Evolutionary conservation across 2,113 vertebrate species (phyloP).

Genomic region (Dascyllus trimaculatus): DNA sequence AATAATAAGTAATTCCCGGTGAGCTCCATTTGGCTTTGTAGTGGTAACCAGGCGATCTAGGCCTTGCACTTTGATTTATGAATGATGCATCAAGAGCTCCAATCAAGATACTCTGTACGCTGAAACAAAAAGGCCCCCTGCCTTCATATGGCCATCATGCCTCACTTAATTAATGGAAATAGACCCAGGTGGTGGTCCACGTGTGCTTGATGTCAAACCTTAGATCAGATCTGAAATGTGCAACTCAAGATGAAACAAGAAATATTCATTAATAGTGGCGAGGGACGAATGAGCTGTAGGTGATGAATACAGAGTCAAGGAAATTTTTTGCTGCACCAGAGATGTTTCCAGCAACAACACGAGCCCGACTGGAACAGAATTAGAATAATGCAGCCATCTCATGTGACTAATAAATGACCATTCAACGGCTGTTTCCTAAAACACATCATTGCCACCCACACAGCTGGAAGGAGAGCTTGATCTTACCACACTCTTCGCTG

Average conservation of each 20-base stretch:
- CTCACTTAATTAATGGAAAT: conserved; percentile 63
- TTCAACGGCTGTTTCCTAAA: conserved; percentile 50
- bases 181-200: conserved; percentile 46
- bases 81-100: conserved; percentile 73
- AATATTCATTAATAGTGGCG: conserved; percentile 24
- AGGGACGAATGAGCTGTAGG: not conserved
- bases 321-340: not conserved
- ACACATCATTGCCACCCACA: conserved; percentile 48
- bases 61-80: conserved; percentile 63
- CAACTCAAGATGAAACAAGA: conserved; percentile 29
- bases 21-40: conserved; percentile 62
- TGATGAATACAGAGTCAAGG: not conserved
- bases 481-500: conserved; percentile 10
- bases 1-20: conserved; percentile 62
- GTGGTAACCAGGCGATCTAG: conserved; percentile 54
- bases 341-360: conserved; percentile 27
- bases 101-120: conserved; percentile 45
- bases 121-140: conserved; percentile 54
- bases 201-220: conserved; percentile 41
- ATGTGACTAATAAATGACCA: conserved; percentile 52
- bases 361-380: conserved; percentile 29
- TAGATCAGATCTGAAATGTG: conserved; percentile 30
- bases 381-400: conserved; percentile 40
- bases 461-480: conserved; percentile 42
- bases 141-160: conserved; percentile 27